A percentile compares a stretch with the other conserved stretches of the same genome.
Conservation (phyloP, 2,797 vertebrate species). For the Sorex maritimensis region DNA sequence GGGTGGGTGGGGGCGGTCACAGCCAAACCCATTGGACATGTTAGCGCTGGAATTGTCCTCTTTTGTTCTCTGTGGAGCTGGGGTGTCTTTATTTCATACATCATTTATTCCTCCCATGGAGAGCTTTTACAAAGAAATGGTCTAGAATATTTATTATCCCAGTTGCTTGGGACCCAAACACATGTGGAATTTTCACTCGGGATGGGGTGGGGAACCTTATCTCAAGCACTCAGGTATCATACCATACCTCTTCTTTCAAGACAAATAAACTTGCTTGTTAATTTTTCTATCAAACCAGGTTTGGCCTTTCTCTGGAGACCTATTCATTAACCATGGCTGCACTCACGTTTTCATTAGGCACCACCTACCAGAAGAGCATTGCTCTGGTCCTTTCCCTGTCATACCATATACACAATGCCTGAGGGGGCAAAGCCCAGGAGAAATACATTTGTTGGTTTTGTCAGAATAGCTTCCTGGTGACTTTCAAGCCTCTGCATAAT, state of each 20-base stretch:
- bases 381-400: conserved; percentile 15
- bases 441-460: neutral
- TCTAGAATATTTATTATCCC: conserved; percentile 57
- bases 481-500: neutral
- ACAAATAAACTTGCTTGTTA: conserved; percentile 38
- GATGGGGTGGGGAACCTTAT: neutral
- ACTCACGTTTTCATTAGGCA: conserved; percentile 25
- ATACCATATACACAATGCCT: conserved; percentile 48
- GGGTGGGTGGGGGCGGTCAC: conserved; percentile 50
- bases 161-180: neutral
- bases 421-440: conserved; percentile 64
- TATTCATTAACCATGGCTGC: neutral
- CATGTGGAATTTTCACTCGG: neutral
- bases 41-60: conserved; percentile 72
- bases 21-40: conserved; percentile 75
- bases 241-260: neutral
- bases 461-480: conserved; percentile 13
- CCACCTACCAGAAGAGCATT: neutral
- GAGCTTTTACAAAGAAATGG: conserved; percentile 67
- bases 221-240: conserved; percentile 10
- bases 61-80: conserved; percentile 62
- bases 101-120: conserved; percentile 75
- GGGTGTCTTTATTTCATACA: conserved; percentile 82
- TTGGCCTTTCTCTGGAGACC: conserved; percentile 33
- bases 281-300: conserved; percentile 44